These are phyloP conservation scores for Todiramphus chloris DNA, from an alignment of 2,113 vertebrate genomes.

Conservation along the genomic window DNA sequence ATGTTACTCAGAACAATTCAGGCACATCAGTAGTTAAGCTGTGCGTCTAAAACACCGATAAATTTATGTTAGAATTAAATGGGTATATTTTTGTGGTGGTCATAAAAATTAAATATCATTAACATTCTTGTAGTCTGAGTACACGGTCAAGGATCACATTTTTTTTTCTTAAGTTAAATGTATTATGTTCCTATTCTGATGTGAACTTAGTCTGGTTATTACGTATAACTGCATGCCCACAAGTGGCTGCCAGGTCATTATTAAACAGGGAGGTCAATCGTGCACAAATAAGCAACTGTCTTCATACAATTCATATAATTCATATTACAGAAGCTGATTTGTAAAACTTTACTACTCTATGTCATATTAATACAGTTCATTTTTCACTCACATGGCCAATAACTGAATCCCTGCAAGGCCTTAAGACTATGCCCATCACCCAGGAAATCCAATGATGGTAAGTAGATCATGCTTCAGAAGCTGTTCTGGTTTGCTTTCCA, in stretches of 20 bases:
- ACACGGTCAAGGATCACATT: not conserved
- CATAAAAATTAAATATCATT: not conserved
- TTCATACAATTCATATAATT: not conserved
- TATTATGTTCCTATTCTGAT: not conserved
- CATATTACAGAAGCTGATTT: not conserved
- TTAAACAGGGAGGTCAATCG: not conserved
- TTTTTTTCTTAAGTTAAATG: not conserved
- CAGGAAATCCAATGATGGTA: not conserved
- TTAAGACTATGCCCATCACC: not conserved
- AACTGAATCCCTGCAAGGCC: not conserved
- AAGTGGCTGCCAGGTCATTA: not conserved
- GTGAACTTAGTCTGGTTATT: not conserved
- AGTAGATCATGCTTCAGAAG: not conserved
- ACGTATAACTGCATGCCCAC: not conserved
- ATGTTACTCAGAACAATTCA: not conserved
- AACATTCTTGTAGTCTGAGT: not conserved
- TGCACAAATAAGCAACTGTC: not conserved
- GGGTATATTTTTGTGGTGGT: not conserved
- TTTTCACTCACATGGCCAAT: not conserved
- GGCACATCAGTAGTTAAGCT: not conserved
- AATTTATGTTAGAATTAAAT: not conserved
- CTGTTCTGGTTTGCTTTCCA: slow-evolving; percentile 9
- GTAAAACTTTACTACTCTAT: not conserved
- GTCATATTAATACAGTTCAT: not conserved
- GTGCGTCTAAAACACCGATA: not conserved